phyloP scores from a whole-genome alignment of 2,797 vertebrate species.

The Pagetopsis macropterus region DNA sequence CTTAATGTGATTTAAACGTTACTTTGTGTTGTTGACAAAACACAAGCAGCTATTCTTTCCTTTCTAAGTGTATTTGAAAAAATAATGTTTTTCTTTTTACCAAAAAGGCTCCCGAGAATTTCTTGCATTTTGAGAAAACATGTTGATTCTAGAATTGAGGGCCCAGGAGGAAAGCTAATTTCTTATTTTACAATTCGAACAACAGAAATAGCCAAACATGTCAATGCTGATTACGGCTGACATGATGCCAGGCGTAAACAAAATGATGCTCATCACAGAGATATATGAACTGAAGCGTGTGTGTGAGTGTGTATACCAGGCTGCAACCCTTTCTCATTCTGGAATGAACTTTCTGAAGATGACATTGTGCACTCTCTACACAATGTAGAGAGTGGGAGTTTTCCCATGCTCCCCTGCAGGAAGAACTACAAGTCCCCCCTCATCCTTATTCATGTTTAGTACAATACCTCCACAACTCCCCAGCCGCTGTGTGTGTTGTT shows the following conservation, averaged over 20 bases:
- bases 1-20: background rate
- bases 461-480: slow-evolving; percentile 42
- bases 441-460: slow-evolving; percentile 61
- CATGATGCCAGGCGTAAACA: slow-evolving; percentile 40
- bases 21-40: background rate
- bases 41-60: background rate
- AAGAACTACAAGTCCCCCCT: slow-evolving; percentile 38
- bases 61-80: background rate
- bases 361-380: slow-evolving; percentile 60
- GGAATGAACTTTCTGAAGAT: slow-evolving; percentile 54
- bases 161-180: slow-evolving; percentile 5
- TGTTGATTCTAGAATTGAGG: background rate
- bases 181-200: slow-evolving; percentile 33
- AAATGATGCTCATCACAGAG: slow-evolving; percentile 40
- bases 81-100: background rate
- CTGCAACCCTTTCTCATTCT: slow-evolving; percentile 53
- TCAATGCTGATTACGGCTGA: slow-evolving; percentile 41
- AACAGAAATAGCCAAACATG: slow-evolving; percentile 43
- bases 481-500: slow-evolving; percentile 28
- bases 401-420: slow-evolving; percentile 15
- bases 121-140: slow-evolving; percentile 13
- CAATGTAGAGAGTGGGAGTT: slow-evolving; percentile 24
- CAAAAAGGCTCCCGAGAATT: no score
- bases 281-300: slow-evolving; percentile 35
- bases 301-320: background rate